Conservation (phyloP, 2,797 vertebrate species). For the Tokudaia muenninki region DNA sequence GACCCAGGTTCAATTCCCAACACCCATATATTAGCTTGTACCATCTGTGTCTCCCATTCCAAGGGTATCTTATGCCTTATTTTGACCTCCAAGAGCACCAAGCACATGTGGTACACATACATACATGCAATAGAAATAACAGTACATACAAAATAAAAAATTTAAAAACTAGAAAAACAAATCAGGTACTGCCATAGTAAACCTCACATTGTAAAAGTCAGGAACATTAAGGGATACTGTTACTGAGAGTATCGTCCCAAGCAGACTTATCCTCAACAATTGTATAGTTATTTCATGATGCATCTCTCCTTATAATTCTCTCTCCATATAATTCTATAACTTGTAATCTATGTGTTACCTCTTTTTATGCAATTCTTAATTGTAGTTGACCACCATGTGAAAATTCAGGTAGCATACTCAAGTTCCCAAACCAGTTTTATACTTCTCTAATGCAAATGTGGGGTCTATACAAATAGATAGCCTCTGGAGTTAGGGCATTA, state of each 20-base stretch:
- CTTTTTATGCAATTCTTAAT: conserved; percentile 40
- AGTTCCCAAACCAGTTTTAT: conserved; percentile 14
- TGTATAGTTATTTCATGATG: neutral
- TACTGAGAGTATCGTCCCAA: neutral
- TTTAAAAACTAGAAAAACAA: neutral
- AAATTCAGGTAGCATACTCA: neutral
- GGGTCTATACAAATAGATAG: neutral
- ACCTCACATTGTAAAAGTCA: conserved; percentile 39
- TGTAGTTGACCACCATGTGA: neutral
- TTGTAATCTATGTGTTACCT: conserved; percentile 35
- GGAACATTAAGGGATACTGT: neutral
- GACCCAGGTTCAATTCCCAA: neutral
- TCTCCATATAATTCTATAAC: neutral
- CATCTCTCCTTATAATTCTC: neutral
- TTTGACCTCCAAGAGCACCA: neutral
- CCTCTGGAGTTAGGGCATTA: neutral
- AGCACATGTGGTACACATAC: neutral
- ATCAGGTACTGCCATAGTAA: conserved; percentile 6
- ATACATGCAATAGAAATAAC: neutral
- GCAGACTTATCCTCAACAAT: neutral
- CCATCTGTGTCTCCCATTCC: neutral
- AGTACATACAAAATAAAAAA: neutral
- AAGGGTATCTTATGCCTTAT: neutral
- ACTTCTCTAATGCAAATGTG: neutral
- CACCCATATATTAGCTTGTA: neutral